Percentiles rank a stretch among this genome's conserved stretches.
These are phyloP conservation scores for Ochropleura plecta DNA, from an alignment of 2,888 invertebrate species.

Conservation along the genomic window DNA sequence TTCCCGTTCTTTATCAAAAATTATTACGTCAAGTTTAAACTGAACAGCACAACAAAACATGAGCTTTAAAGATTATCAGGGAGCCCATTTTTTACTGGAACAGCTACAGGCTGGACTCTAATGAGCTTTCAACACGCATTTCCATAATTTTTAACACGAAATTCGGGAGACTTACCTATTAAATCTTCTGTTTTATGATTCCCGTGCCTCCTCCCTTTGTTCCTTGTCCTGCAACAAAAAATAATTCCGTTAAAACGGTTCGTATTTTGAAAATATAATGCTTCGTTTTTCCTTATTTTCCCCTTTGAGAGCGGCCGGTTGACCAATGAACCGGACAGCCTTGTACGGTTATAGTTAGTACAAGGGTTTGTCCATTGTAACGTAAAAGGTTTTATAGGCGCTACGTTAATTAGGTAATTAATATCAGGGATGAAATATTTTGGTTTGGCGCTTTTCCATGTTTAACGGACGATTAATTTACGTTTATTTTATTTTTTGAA, in stretches of 20 bases:
- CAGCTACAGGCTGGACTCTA: constrained; percentile 5
- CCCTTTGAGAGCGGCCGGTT: constrained; percentile 49
- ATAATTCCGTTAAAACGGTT: constrained; percentile 30
- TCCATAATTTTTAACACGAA: constrained; percentile 40
- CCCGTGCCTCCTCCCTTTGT: constrained; percentile 27
- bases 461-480: constrained; percentile 13
- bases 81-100: constrained; percentile 34
- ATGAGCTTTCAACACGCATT: constrained; percentile 43
- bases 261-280: constrained; percentile 36
- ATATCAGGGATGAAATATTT: constrained; percentile 54
- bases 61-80: constrained; percentile 39
- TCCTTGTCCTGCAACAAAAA: constrained; percentile 58
- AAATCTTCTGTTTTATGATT: constrained; percentile 49
- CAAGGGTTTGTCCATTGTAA: constrained; percentile 37
- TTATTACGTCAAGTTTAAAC: constrained; percentile 21
- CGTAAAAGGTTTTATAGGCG: constrained; percentile 49
- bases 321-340: constrained; percentile 61
- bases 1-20: constrained; percentile 24
- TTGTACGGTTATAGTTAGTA: constrained; percentile 41
- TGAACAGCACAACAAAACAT: constrained; percentile 29
- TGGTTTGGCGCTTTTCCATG: constrained; percentile 19
- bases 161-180: constrained; percentile 58
- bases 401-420: constrained; percentile 39
- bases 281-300: constrained; percentile 40
- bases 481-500: neutral